Conservation (phyloP, 2,113 vertebrate genomes). For the Climacteris rufus region DNA sequence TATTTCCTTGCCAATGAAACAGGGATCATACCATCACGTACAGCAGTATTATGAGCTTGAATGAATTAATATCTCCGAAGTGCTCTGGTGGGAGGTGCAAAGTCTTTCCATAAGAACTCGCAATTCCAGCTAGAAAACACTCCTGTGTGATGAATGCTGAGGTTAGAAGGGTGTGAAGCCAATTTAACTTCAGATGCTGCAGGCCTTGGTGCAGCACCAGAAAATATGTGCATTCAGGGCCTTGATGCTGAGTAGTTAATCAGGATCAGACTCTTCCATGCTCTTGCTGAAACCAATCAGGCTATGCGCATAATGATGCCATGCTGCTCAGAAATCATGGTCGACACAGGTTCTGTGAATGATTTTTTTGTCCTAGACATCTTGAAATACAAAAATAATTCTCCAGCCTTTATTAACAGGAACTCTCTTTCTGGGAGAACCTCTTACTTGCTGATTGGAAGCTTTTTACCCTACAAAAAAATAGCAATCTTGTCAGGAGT, state of each 20-base stretch:
- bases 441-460: slow-evolving; percentile 1
- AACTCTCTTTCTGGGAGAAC: not conserved
- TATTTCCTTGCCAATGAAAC: not conserved
- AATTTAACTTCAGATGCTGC: not conserved
- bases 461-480: slow-evolving; percentile 21
- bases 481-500: not conserved
- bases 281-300: not conserved
- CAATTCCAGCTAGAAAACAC: not conserved
- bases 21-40: not conserved
- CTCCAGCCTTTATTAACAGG: not conserved
- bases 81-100: not conserved
- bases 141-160: not conserved
- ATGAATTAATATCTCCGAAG: not conserved
- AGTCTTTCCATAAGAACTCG: not conserved
- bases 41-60: not conserved
- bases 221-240: not conserved
- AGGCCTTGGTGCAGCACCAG: not conserved
- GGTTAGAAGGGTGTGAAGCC: not conserved
- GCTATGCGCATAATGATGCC: not conserved
- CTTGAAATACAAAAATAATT: not conserved
- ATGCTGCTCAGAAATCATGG: not conserved
- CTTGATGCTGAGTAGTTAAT: not conserved
- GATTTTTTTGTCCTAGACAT: not conserved
- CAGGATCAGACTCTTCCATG: not conserved
- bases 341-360: not conserved